A percentile compares a stretch with the other conserved stretches of the same genome.
phyloP scores from a whole-genome alignment of 2,888 invertebrate genomes.

The Tryphoninae sp. region DNA sequence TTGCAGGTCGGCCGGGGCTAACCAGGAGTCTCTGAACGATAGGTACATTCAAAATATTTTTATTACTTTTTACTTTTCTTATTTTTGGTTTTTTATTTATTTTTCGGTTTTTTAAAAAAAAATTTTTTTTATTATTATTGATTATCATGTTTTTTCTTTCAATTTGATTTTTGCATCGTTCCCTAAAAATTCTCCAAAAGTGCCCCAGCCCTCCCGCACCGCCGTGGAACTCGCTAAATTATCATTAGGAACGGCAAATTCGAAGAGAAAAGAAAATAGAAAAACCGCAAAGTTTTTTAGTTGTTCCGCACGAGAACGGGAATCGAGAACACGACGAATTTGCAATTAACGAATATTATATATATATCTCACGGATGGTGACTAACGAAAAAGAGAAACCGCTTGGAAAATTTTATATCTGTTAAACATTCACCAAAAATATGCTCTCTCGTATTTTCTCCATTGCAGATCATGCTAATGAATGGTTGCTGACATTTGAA shows the following conservation, averaged over 20 bases:
- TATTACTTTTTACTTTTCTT: conserved; percentile 59
- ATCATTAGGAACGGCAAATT: not conserved
- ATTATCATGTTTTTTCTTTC: conserved; percentile 54
- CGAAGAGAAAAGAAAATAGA: not conserved
- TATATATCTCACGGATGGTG: conserved; percentile 7
- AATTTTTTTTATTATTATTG: not conserved
- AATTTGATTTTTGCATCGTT: conserved; percentile 62
- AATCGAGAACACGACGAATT: conserved; percentile 10
- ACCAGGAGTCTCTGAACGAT: conserved; percentile 80
- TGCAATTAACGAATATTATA: not conserved
- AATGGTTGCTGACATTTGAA: conserved; percentile 76
- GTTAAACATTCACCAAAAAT: conserved; percentile 18
- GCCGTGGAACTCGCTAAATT: conserved; percentile 32
- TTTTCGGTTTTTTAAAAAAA: not conserved
- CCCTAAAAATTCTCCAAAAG: conserved; percentile 43
- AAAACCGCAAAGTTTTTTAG: conserved; percentile 13
- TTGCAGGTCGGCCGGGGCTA: conserved; percentile 79
- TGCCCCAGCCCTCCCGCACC: conserved; percentile 45
- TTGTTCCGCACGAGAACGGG: conserved; percentile 12
- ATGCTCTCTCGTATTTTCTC: conserved; percentile 64
- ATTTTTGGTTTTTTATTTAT: conserved; percentile 29
- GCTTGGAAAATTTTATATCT: not conserved
- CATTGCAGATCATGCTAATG: conserved; percentile 75
- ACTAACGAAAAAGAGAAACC: conserved; percentile 14
- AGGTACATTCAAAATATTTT: conserved; percentile 74